Base-by-base conservation (phyloP, 2,888 invertebrate genomes). In the Trichogramma evanescens region DNA sequence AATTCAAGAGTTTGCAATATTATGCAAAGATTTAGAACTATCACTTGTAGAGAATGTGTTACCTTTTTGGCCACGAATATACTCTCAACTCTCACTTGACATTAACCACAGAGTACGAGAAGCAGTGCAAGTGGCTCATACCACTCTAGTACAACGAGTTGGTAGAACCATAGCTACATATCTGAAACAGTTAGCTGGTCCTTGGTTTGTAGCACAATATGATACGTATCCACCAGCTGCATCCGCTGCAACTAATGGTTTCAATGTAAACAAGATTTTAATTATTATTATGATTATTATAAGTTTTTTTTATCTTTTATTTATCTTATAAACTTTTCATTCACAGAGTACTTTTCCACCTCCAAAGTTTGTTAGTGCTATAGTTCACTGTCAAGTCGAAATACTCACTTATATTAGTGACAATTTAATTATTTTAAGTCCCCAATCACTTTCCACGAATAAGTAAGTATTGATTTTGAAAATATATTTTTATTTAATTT, bases 211-310 rank as follows among this genome's bases (percentile, higher is more conserved):
- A 50, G 88, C 91, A 56, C 89, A 88, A 73, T 88, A 88, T 80
- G 95, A 96, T 76, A 87, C 87, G 8, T 91, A 93, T 79, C 87
- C 90, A 46, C 93, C 93, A 7, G 93, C 92, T 13, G 88, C 91
- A 5, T 83, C 84, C 66, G 84, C 86, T 61, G 92, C 93, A 1
- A 79, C 77, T 44, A 78, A 80, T 66, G 84, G 89, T 4, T 90
- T 93, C 67, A 80, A 82, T 68, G 85, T 83, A 72, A 71, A 66
- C 65, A 9, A 56, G 50, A 48, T 42, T 6, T 8, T 44, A 10
- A 39, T 48, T 44, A n/a, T 58, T 43, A 43, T 13, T 13, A 13
- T 13, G 1, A 13, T 26, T 26, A 26, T 26, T 26, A 2, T 26
- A 50, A 43, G n/a, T 7, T 49, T 46, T 52, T 52, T 41, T 38